Percentiles rank a stretch among this genome's conserved stretches.
phyloP scores from a whole-genome alignment of 2,113 vertebrate species.

The Rhinopomastus cyanomelas region DNA sequence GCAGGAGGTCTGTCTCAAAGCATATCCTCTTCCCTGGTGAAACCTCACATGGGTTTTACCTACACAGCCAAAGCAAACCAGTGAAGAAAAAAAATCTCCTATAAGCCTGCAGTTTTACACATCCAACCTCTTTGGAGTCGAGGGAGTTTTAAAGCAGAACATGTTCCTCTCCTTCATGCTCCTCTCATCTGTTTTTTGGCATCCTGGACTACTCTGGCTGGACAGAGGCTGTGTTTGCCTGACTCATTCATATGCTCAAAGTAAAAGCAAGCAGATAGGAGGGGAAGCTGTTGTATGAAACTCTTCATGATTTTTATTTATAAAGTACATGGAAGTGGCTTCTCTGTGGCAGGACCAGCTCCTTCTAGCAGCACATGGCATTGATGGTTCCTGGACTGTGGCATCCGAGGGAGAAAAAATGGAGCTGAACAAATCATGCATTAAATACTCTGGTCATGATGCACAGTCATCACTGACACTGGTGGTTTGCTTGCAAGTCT shows the following conservation, averaged over 20 bases:
- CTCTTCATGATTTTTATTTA: neutral
- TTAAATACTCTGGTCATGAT: neutral
- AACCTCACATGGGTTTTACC: neutral
- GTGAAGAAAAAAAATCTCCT: neutral
- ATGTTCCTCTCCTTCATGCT: neutral
- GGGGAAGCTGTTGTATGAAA: neutral
- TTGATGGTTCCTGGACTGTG: too few species aligned
- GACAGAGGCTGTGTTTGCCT: neutral
- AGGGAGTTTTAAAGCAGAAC: neutral
- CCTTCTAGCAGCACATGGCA: neutral
- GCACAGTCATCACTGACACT: neutral
- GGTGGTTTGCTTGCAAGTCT: rapidly evolving
- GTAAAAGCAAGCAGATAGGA: neutral
- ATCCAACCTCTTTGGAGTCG: neutral
- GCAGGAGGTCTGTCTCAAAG: neutral
- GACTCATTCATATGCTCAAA: rapidly evolving
- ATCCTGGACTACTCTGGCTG: neutral
- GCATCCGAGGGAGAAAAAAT: rapidly evolving
- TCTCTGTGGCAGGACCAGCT: neutral
- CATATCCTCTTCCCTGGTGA: neutral
- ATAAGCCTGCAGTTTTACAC: neutral
- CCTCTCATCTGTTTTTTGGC: neutral
- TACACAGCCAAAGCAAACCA: neutral
- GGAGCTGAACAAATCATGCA: neutral
- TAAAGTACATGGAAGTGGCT: neutral